Conservation (phyloP, 2,888 invertebrate species). For the Polylopha cassiicola region DNA sequence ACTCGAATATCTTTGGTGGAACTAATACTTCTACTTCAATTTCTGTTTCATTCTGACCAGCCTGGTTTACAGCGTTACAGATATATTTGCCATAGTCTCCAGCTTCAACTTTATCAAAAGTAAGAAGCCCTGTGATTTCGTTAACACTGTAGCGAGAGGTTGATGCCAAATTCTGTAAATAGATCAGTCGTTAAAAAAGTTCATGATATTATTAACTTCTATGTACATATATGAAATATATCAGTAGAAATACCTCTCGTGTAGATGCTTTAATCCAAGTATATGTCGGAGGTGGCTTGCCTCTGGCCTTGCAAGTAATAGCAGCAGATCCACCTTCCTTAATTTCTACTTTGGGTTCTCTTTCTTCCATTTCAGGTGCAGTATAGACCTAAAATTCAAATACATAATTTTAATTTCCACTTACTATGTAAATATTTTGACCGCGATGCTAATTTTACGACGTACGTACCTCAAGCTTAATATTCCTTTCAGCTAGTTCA, state of each 20-base stretch:
- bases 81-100: conserved; percentile 89
- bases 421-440: not conserved
- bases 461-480: conserved; percentile 83
- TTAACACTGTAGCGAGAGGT: conserved; percentile 82
- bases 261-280: conserved; percentile 88
- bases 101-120: conserved; percentile 84
- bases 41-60: conserved; percentile 82
- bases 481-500: conserved; percentile 84
- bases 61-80: conserved; percentile 88
- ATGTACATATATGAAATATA: too few relatives aligned
- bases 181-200: conserved; percentile 4
- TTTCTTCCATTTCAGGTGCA: conserved; percentile 82
- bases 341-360: conserved; percentile 80
- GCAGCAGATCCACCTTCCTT: conserved; percentile 88
- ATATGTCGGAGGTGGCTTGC: conserved; percentile 90
- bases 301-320: conserved; percentile 86
- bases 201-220: too few relatives aligned
- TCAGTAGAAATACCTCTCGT: conserved; percentile 73
- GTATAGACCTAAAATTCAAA: conserved; percentile 79
- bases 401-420: not conserved
- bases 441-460: not conserved
- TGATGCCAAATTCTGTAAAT: conserved; percentile 80
- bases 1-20: conserved; percentile 87
- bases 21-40: conserved; percentile 84
- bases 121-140: conserved; percentile 82